Conservation (phyloP, 2,113 vertebrate species). For the Rana temporaria region DNA sequence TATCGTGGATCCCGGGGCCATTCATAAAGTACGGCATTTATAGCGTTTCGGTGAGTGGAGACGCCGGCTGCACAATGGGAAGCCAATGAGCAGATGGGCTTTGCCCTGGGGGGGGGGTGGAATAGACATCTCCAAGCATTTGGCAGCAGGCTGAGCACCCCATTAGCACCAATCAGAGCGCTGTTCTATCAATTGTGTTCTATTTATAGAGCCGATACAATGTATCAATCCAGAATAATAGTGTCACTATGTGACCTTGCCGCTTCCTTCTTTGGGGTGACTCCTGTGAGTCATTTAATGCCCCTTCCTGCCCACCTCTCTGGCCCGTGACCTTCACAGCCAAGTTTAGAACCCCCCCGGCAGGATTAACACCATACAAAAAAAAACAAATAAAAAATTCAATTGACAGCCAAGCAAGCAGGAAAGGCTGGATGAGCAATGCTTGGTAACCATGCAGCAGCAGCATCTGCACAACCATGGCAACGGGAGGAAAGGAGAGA, state of each 20-base stretch:
- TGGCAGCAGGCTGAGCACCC: no score
- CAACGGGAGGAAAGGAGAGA: slow-evolving; percentile 42
- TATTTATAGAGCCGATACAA: no score
- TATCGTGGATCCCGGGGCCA: no score
- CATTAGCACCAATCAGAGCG: no score
- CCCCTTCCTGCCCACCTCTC: slow-evolving; percentile 49
- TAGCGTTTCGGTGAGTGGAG: no score
- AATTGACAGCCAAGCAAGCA: slow-evolving; percentile 52
- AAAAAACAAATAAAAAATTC: slow-evolving; percentile 20
- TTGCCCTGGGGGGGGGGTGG: no score
- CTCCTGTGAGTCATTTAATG: not conserved
- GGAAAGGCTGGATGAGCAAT: slow-evolving; percentile 55
- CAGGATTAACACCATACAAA: slow-evolving; percentile 31
- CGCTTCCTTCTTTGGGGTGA: not conserved
- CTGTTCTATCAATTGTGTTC: no score
- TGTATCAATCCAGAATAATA: not conserved
- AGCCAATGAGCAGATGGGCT: no score
- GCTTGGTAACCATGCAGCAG: slow-evolving; percentile 56
- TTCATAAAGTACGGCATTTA: no score
- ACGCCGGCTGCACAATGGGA: no score
- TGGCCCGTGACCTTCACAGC: slow-evolving; percentile 45
- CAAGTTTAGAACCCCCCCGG: slow-evolving; percentile 54
- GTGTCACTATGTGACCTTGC: slow-evolving; percentile 12
- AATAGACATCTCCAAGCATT: no score
- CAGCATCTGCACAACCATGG: slow-evolving; percentile 56